Evolutionary conservation across 2,797 vertebrate genomes (phyloP), one percentile per base, ranked within the genome.

Genomic region (Sebastes paucispinis): DNA sequence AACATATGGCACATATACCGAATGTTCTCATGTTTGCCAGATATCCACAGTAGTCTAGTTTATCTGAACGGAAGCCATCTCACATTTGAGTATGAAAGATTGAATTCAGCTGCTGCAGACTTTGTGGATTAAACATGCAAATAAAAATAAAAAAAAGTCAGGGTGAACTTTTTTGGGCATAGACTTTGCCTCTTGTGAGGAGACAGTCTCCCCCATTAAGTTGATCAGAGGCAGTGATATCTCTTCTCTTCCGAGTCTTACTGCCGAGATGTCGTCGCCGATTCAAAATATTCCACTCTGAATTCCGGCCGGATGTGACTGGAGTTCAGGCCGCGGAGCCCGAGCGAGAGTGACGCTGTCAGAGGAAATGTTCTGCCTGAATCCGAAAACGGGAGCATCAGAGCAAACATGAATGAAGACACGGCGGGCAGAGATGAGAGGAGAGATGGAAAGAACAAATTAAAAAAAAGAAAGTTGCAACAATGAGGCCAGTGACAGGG

Each of bases 321-420:
- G 72, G 75, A 87, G 89, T 82, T 81, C 86, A 75, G 74, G 66
- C 70, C 75, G 67, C 73, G 39, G 78, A 85, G 81, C 72, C 69
- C 69, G 24, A 89, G 82, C 1, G 80, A 86, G 77, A 87, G 87
- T 76, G 90, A 84, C 90, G 29, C 34, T 91, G 92, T 93, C 94
- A 89, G 83, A 91, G 81, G 81, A 92, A 52, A 94, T 92, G 91
- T 91, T 92, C 89, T 76, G 81, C 78, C 67, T 65, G 34, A 76
- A 82, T 85, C 83, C 86, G 57, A 80, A 89, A 52, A 88, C 32
- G 18, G 83, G 90, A 87, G 88, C 82, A 92, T 91, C 67, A 74
- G 79, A 80, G 80, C 75, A 54, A 87, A 84, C 75, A 71, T 60
- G 79, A 87, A 80, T 69, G 83, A 82, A 87, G 69, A 80, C 79